Base-by-base conservation (phyloP, 2,113 vertebrate species). In the Neotragus pygmaeus region DNA sequence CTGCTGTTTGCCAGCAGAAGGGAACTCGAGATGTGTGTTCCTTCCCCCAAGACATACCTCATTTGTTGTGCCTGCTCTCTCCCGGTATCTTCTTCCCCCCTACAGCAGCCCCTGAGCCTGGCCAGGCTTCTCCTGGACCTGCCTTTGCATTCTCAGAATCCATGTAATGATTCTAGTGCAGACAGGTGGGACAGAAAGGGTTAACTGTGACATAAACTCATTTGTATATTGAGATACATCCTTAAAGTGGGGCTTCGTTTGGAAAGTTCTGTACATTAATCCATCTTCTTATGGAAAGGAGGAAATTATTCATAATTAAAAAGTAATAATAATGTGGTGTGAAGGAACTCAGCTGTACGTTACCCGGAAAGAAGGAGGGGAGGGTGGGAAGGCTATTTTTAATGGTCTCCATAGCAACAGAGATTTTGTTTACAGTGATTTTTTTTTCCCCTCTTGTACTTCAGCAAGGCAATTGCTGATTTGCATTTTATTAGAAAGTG, bases 261-360 rank as follows among this genome's bases (percentile, higher is more conserved):
- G 88, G 92, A 93, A 98, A 98, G 98, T 98, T 97, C 97, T 96
- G 92, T 21, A 97, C 97, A 97, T 97, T 95, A 93, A 98, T 98
- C 98, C 86, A 12, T 98, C 98, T 98, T 99, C 97, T 97, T 96
- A 90, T 97, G 98, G 98, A 98, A 98, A 97, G 97, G 97, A 98
- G 97, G 97, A 98, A 98, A 99, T 98, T 98, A 98, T 99, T 99
- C 98, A 98, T 98, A 98, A 98, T 99, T 99, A 99, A 98, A 99
- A 99, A 99, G 99, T 98, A 98, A 98, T 99, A 98, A 98, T 98
- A 98, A 98, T 91, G 98, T 78, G 91, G 97, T 97, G 97, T 95
- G 98, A 98, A 98, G 98, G 98, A 98, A 95, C 98, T 98, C 98
- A 96, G 98, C 98, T 98, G 98, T 98, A 98, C 88, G 66, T 96